These are phyloP conservation scores for Drosophila arizonae DNA, from an alignment of 1,140 invertebrate species.

Conservation along the genomic window DNA sequence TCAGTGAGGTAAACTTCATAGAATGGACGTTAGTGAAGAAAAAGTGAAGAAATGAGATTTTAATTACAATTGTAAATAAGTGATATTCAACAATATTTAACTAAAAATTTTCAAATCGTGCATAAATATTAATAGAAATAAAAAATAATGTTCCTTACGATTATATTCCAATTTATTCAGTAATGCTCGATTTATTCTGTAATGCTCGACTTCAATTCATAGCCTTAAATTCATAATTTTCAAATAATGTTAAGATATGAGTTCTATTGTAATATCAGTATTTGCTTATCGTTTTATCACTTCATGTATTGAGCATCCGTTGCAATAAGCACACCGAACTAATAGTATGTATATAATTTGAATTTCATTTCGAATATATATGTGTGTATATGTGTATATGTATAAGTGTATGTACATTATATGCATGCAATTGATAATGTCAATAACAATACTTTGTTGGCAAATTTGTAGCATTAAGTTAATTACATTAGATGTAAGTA, in stretches of 20 bases:
- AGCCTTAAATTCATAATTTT: slow-evolving; percentile 7
- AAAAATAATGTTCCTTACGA: slow-evolving; percentile 26
- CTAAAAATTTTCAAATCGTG: slow-evolving; percentile 27
- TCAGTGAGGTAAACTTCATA: too few relatives aligned
- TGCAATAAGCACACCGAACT: slow-evolving; percentile 11
- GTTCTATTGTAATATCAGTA: slow-evolving; percentile 3
- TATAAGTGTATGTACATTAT: not conserved
- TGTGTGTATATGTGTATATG: not conserved
- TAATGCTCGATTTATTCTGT: slow-evolving; percentile 7
- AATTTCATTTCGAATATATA: not conserved
- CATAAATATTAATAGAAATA: slow-evolving; percentile 21
- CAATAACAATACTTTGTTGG: slow-evolving; percentile 36
- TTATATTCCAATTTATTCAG: slow-evolving; percentile 6
- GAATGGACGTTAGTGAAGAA: slow-evolving; percentile 3
- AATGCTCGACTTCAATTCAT: slow-evolving; percentile 8
- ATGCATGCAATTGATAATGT: slow-evolving; percentile 26
- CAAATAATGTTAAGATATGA: slow-evolving; percentile 19
- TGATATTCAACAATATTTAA: slow-evolving; percentile 18
- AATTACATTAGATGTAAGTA: slow-evolving; percentile 23
- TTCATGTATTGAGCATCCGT: slow-evolving; percentile 37
- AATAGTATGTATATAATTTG: slow-evolving; percentile 11
- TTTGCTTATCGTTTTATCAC: slow-evolving; percentile 27
- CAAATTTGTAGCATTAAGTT: slow-evolving; percentile 40
- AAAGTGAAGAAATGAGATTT: too few relatives aligned
- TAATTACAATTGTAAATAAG: slow-evolving; percentile 16